Percentiles rank a stretch among this genome's conserved stretches.
Conservation (phyloP, 2,888 invertebrate species). For the Cryptocheilus praepositus region DNA sequence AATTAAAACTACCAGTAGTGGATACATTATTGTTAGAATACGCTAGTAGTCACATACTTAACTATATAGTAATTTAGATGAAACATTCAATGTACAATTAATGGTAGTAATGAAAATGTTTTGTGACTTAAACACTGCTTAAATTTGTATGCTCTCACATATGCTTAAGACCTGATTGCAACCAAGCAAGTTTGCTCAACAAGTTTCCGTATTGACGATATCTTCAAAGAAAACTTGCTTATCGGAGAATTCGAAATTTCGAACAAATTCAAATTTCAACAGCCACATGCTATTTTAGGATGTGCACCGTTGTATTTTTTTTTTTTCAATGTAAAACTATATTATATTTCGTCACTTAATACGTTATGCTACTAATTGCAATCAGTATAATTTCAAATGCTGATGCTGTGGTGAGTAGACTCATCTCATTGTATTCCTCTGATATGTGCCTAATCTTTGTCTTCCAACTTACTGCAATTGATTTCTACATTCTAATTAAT, state of each 20-base stretch:
- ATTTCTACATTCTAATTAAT: constrained; percentile 47
- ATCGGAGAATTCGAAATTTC: too few species aligned
- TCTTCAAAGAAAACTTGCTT: neutral
- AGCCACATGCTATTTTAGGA: neutral
- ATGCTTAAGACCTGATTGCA: constrained; percentile 24
- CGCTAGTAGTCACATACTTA: constrained; percentile 51
- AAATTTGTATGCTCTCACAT: constrained; percentile 23
- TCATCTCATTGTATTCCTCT: constrained; percentile 35
- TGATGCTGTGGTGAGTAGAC: constrained; percentile 39
- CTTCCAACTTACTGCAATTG: constrained; percentile 28
- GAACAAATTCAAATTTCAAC: neutral
- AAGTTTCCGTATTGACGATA: too few species aligned
- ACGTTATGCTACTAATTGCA: constrained; percentile 32
- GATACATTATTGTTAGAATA: constrained; percentile 45
- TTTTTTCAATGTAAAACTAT: neutral
- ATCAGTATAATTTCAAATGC: constrained; percentile 36
- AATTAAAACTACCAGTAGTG: constrained; percentile 44
- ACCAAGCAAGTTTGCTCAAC: constrained; percentile 14
- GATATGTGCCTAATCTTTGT: constrained; percentile 62
- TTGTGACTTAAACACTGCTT: constrained; percentile 8
- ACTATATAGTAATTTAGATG: constrained; percentile 35
- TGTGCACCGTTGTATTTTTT: neutral
- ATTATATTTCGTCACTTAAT: constrained; percentile 5
- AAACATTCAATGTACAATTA: constrained; percentile 19
- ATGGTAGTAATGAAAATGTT: constrained; percentile 22